Evolutionary conservation across 2,888 invertebrate species (phyloP).

Genomic region (Chloroclysta siterata): DNA sequence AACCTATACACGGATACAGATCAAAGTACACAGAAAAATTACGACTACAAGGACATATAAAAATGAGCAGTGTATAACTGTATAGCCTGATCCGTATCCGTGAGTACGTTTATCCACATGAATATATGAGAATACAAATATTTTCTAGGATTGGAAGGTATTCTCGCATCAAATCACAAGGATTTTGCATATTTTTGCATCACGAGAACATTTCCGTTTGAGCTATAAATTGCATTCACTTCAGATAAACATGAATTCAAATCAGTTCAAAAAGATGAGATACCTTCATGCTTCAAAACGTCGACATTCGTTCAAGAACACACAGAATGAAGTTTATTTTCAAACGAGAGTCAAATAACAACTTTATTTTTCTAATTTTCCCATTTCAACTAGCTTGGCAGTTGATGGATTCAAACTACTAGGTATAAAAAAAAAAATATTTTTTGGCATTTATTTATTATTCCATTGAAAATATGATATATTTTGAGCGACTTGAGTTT

Average conservation of each 20-base stretch:
- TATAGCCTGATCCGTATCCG: no score
- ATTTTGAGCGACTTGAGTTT: no score
- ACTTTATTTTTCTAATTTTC: no score
- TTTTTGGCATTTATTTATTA: no score
- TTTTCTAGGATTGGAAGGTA: slow-evolving; percentile 11
- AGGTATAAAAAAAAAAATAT: no score
- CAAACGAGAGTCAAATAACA: background rate
- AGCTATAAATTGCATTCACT: slow-evolving; percentile 25
- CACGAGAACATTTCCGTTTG: slow-evolving; percentile 24
- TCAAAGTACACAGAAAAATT: no score
- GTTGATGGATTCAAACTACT: no score
- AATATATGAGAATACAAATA: slow-evolving; percentile 12
- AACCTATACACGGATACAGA: no score
- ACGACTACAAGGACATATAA: no score
- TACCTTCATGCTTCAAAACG: background rate
- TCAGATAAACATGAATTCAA: slow-evolving; percentile 19
- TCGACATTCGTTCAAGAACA: background rate
- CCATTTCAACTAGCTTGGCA: no score
- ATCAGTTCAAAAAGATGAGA: slow-evolving; percentile 3
- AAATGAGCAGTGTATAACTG: no score
- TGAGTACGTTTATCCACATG: background rate
- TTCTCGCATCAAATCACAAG: slow-evolving; percentile 13
- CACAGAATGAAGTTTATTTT: background rate
- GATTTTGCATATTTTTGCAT: slow-evolving; percentile 32
- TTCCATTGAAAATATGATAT: no score